These are phyloP conservation scores for Xiphophorus hellerii DNA, from an alignment of 2,113 vertebrate genomes.

Conservation along the genomic window DNA sequence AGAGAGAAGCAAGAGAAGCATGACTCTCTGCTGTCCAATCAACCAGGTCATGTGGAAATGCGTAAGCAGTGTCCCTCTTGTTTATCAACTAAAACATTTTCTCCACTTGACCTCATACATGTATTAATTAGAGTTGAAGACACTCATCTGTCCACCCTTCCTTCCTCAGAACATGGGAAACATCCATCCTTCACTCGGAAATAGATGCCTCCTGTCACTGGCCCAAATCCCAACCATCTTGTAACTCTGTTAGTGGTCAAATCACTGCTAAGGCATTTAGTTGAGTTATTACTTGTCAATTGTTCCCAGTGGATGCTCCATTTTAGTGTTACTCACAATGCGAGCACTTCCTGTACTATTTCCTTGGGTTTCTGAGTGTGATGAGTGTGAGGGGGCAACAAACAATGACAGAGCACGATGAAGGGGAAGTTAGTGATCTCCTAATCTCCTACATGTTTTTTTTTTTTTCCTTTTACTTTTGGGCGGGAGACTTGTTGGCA, in stretches of 20 bases:
- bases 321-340: conserved; percentile 62
- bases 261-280: conserved; percentile 16
- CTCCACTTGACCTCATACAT: conserved; percentile 53
- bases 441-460: conserved; percentile 37
- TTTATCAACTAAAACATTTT: conserved; percentile 59
- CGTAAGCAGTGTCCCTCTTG: conserved; percentile 68
- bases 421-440: conserved; percentile 49
- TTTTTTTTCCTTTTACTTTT: not conserved
- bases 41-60: conserved; percentile 67
- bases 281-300: conserved; percentile 56
- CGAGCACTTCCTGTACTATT: conserved; percentile 69
- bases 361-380: conserved; percentile 58
- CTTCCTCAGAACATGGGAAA: conserved; percentile 70
- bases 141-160: conserved; percentile 65
- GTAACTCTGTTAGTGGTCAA: conserved; percentile 6
- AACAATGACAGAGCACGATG: conserved; percentile 23
- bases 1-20: not conserved
- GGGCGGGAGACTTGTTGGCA: not conserved
- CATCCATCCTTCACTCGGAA: conserved; percentile 50
- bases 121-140: conserved; percentile 71
- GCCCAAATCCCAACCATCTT: not conserved
- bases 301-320: conserved; percentile 71
- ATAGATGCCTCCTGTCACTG: conserved; percentile 2
- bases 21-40: not conserved
- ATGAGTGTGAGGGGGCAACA: conserved; percentile 28